Base-by-base conservation (phyloP, 2,888 invertebrate species). In the Euproctis similis region DNA sequence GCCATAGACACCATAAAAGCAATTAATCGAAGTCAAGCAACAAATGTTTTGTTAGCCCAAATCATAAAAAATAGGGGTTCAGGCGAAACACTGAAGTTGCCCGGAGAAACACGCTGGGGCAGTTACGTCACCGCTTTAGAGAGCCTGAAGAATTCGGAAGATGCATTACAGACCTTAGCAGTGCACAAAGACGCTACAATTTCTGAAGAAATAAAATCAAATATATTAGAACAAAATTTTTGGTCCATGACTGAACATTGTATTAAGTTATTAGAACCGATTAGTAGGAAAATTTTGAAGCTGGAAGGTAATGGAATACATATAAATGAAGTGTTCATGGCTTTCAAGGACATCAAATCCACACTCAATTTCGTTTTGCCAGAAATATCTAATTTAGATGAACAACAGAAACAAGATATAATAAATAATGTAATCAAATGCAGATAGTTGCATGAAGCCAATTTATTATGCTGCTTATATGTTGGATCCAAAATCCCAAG, bases 341-440 rank as follows among this genome's bases (percentile, higher is more conserved):
- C 34, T 6, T 30, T 36, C 31, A 39, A 34, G 26, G 27, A 39
- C 25, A 39, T 42, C 8, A 39, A 36, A 12, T 38, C 38, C 9
- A 24, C 29, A 36, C 30, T 38, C 17, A 31, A 34, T 25, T 38
- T 36, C 28, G 22, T 8, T 9, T 23, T 42, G 8, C 16, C 16
- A 6, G 16, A 16, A 5, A 16, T 16, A 16, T 16, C 16, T 6
- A 16, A 5, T 16, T 6, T 16, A 16, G 6, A 16, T 16, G 16
- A 16, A 6, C 16, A 16, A 5, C 16, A 16, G 4, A 16, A 16
- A 16, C 16, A 16, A 16, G 16, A 16, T 16, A 16, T 16, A 5
- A 16, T 6, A 16, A 16, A 16, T 16, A 6, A 3, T 16, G 16
- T 16, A 16, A 16, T 16, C 6, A 16, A 6, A 6, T 6, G 16